Evolutionary conservation across 2,797 vertebrate species (phyloP).

Genomic region (Brachymystax lenok): DNA sequence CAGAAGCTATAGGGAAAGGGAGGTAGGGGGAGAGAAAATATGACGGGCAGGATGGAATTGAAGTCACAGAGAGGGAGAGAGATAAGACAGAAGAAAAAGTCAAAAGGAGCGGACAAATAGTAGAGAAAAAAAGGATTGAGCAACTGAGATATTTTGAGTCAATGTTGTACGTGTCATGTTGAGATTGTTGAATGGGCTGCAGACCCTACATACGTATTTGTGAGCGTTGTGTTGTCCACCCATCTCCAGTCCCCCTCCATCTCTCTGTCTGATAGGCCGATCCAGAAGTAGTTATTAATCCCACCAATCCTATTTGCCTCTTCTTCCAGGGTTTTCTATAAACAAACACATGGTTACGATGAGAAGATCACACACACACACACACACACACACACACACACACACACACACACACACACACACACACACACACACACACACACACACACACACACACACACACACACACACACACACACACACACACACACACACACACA

Average conservation of each 20-base stretch:
- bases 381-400: too few relatives aligned
- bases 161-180: not conserved
- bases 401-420: too few relatives aligned
- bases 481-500: too few relatives aligned
- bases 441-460: too few relatives aligned
- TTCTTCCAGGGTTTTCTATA: conserved; percentile 47
- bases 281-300: conserved; percentile 60
- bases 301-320: conserved; percentile 41
- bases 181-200: not conserved
- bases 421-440: too few relatives aligned
- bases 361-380: not conserved
- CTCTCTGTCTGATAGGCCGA: conserved; percentile 66
- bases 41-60: not conserved
- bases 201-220: conserved; percentile 54
- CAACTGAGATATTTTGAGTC: too few relatives aligned
- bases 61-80: conserved; percentile 1
- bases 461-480: too few relatives aligned
- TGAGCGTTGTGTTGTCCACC: conserved; percentile 69
- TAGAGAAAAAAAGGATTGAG: not conserved
- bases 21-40: not conserved
- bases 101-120: not conserved
- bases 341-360: not conserved
- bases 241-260: conserved; percentile 68
- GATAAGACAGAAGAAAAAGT: not conserved
- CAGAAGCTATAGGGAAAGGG: conserved; percentile 54